phyloP scores from a whole-genome alignment of 2,888 invertebrate genomes.

The Brachylomia viminalis region DNA sequence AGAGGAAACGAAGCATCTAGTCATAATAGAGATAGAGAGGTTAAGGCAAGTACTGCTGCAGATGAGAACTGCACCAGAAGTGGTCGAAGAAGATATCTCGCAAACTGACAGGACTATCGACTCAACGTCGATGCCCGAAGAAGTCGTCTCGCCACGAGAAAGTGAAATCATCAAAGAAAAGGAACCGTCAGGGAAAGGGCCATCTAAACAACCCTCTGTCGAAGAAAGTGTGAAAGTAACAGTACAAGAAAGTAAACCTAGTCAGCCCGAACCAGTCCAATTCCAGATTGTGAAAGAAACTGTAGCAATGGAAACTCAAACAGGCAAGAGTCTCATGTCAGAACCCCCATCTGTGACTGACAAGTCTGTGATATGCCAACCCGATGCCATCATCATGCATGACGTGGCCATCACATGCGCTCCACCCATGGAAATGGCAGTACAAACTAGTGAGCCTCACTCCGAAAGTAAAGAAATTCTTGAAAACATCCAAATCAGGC shows the following conservation, averaged over 20 bases:
- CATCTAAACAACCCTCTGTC: constrained; percentile 53
- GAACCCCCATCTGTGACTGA: constrained; percentile 83
- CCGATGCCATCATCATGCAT: constrained; percentile 81
- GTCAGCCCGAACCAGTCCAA: constrained; percentile 63
- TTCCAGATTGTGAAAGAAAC: constrained; percentile 70
- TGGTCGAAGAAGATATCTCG: constrained; percentile 87
- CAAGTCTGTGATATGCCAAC: constrained; percentile 85
- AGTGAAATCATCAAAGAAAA: constrained; percentile 68
- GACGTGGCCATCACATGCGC: constrained; percentile 89
- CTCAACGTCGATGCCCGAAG: constrained; percentile 93
- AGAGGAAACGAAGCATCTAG: constrained; percentile 91
- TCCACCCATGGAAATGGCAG: constrained; percentile 90
- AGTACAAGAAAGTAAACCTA: constrained; percentile 74
- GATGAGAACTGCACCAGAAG: constrained; percentile 80
- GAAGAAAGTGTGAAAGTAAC: constrained; percentile 70
- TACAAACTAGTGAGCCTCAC: constrained; percentile 91
- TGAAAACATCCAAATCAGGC: constrained; percentile 92
- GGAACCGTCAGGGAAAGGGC: constrained; percentile 65
- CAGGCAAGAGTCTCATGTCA: constrained; percentile 91
- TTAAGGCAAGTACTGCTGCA: constrained; percentile 87
- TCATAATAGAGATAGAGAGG: constrained; percentile 91
- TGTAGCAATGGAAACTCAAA: constrained; percentile 92
- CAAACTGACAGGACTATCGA: constrained; percentile 92
- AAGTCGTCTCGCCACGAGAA: constrained; percentile 88
- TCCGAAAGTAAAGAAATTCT: constrained; percentile 87